These are phyloP conservation scores for Falco cherrug DNA, from an alignment of 2,797 vertebrate genomes.

Conservation along the genomic window DNA sequence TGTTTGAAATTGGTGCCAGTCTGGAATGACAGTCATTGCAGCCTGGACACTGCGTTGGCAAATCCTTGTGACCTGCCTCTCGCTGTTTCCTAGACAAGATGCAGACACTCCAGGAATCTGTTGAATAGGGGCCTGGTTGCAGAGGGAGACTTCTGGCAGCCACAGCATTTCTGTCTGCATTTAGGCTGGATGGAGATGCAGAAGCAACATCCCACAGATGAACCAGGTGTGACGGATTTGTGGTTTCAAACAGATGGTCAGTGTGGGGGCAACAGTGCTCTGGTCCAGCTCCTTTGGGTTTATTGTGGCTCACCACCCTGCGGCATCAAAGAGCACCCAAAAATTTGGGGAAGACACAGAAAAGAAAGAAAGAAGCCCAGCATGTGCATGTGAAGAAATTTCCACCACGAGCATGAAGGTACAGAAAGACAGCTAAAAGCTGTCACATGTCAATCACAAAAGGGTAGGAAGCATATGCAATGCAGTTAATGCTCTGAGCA, in stretches of 20 bases:
- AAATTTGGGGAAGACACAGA: not conserved
- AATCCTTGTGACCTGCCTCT: not conserved
- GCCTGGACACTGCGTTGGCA: not conserved
- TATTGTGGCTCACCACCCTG: not conserved
- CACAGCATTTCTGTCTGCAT: not conserved
- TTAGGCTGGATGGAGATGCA: not conserved
- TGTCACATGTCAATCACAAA: constrained; percentile 62
- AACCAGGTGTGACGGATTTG: not conserved
- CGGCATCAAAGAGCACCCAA: not conserved
- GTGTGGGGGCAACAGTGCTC: not conserved
- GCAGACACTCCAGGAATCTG: not conserved
- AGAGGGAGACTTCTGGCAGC: not conserved
- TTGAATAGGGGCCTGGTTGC: not conserved
- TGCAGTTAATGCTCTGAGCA: constrained; percentile 21
- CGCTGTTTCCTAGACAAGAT: not conserved
- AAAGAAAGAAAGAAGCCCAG: not conserved
- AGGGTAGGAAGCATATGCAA: constrained; percentile 52
- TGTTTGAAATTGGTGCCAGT: not conserved
- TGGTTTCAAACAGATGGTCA: not conserved
- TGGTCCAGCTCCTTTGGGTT: not conserved
- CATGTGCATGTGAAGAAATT: constrained; percentile 1
- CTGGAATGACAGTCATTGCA: not conserved
- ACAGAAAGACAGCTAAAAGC: constrained; percentile 41
- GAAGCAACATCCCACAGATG: not conserved
- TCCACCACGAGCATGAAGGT: not conserved